phyloP scores from a whole-genome alignment of 1,140 invertebrate genomes.

The Leptinotarsa defecta region DNA sequence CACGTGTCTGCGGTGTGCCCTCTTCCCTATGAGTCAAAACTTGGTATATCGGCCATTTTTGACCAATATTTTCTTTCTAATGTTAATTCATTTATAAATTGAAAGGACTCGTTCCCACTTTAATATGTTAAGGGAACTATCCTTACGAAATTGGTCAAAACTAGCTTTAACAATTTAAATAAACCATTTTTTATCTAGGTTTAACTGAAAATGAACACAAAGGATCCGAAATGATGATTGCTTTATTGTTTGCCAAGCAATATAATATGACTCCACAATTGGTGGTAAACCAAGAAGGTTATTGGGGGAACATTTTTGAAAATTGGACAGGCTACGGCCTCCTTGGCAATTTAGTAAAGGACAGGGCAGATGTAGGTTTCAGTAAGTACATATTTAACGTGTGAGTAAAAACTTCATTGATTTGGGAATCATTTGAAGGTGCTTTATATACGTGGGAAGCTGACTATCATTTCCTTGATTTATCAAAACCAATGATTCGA shows the following conservation, averaged over 20 bases:
- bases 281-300: constrained; percentile 57
- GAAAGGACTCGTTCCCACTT: too few relatives aligned
- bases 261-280: constrained; percentile 60
- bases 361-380: constrained; percentile 63
- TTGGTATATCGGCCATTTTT: too few relatives aligned
- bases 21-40: too few relatives aligned
- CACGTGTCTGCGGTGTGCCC: too few relatives aligned
- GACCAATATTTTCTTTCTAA: too few relatives aligned
- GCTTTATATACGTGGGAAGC: constrained; percentile 66
- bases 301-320: constrained; percentile 65
- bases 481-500: constrained; percentile 60
- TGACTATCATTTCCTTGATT: constrained; percentile 61
- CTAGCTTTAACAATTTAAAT: too few relatives aligned
- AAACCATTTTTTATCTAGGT: background rate
- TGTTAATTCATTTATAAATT: too few relatives aligned
- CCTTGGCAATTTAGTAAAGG: constrained; percentile 62
- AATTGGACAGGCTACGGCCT: constrained; percentile 64
- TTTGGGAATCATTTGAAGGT: constrained; percentile 45
- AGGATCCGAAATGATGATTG: constrained; percentile 56
- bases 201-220: constrained; percentile 27
- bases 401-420: background rate
- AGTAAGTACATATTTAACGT: constrained; percentile 47
- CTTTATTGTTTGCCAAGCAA: constrained; percentile 53
- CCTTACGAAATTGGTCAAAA: too few relatives aligned
- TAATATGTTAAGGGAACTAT: too few relatives aligned